These are phyloP conservation scores for Chaetops frenatus DNA, from an alignment of 2,113 vertebrate species.

Conservation along the genomic window DNA sequence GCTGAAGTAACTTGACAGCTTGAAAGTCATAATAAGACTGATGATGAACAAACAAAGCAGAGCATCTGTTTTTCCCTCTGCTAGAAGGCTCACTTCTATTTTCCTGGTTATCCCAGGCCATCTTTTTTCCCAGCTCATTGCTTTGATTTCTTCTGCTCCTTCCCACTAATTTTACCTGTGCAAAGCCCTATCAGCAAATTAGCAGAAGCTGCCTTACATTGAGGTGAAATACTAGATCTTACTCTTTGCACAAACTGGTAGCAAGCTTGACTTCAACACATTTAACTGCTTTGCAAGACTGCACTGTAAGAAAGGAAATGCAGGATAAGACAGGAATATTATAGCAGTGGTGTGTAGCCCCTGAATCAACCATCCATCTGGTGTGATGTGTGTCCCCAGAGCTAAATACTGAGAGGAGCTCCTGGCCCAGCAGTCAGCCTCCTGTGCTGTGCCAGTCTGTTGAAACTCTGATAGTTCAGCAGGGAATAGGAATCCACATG, in stretches of 20 bases:
- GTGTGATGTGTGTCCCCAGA: not conserved
- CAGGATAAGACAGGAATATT: not conserved
- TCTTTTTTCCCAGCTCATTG: not conserved
- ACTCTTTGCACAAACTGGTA: not conserved
- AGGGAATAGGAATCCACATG: not conserved
- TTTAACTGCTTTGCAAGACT: not conserved
- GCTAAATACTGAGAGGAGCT: not conserved
- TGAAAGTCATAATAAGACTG: not conserved
- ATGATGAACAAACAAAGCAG: not conserved
- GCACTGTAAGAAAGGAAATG: not conserved
- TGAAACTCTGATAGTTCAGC: not conserved
- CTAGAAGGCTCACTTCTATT: not conserved
- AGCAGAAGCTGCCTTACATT: not conserved
- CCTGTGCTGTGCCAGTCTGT: not conserved
- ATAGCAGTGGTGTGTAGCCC: not conserved
- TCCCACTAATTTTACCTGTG: not conserved
- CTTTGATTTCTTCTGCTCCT: not conserved
- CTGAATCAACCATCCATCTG: not conserved
- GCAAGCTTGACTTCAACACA: not conserved
- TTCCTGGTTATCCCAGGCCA: not conserved
- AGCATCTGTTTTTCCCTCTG: not conserved
- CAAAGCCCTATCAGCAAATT: not conserved
- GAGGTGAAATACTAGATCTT: not conserved
- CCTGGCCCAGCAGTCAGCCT: fast-evolving
- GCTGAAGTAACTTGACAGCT: not conserved